Conservation (phyloP, 2,113 vertebrate genomes). For the Ibidorhyncha struthersii region DNA sequence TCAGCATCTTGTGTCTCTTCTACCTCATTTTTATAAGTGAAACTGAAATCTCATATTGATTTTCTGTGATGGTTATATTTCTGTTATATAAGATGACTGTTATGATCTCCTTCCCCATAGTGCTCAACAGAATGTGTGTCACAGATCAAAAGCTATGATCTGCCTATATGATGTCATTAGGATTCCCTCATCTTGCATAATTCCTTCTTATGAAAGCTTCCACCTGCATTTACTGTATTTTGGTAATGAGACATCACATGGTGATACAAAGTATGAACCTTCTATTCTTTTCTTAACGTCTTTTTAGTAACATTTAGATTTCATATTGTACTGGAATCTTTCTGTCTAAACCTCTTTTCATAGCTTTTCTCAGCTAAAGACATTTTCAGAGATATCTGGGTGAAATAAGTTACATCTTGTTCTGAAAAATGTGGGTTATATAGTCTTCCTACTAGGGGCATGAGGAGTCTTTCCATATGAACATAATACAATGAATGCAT, state of each 20-base stretch:
- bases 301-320: background rate
- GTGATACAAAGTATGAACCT: background rate
- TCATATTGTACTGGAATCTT: background rate
- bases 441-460: background rate
- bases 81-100: background rate
- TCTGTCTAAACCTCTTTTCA: background rate
- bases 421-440: background rate
- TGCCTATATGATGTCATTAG: background rate
- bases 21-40: background rate
- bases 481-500: background rate
- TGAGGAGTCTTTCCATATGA: background rate
- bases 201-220: background rate
- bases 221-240: background rate
- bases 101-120: background rate
- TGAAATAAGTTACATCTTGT: background rate
- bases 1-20: background rate
- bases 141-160: background rate
- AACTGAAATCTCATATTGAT: background rate
- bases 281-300: background rate
- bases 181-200: background rate
- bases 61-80: background rate
- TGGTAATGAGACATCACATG: background rate
- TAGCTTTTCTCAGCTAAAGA: background rate
- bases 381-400: background rate
- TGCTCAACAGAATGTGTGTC: background rate